These are phyloP conservation scores for Malthinus seriepunctatus DNA, from an alignment of 2,888 invertebrate species.

Conservation along the genomic window DNA sequence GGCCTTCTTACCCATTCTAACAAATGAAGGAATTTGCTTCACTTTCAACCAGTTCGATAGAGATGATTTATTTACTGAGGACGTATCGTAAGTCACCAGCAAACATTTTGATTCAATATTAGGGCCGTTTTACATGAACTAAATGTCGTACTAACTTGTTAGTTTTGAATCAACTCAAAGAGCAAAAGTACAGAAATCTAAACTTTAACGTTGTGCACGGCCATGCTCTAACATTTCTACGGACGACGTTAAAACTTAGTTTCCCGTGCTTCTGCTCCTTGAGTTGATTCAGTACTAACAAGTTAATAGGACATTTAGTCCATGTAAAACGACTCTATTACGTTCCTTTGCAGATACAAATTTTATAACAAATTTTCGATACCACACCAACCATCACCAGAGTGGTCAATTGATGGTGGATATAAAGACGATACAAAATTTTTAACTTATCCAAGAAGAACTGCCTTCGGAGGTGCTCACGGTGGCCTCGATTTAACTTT, in stretches of 20 bases:
- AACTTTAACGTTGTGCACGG: neutral
- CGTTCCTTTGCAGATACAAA: neutral
- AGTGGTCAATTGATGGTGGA: conserved; percentile 2
- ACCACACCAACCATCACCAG: neutral
- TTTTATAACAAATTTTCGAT: conserved; percentile 8
- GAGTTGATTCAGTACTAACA: too few species aligned
- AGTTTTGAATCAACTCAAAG: too few species aligned
- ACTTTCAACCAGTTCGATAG: conserved; percentile 68
- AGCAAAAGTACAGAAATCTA: too few species aligned
- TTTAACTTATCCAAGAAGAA: neutral
- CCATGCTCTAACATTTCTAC: neutral
- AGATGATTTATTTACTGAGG: conserved; percentile 58
- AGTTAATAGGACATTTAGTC: too few species aligned
- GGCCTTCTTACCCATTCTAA: conserved; percentile 65
- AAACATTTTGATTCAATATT: neutral
- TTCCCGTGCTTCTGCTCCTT: too few species aligned
- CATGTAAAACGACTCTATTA: too few species aligned
- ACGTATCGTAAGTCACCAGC: conserved; percentile 55
- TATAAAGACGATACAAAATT: neutral
- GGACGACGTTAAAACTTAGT: neutral
- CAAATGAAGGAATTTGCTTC: conserved; percentile 73
- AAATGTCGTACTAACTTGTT: neutral
- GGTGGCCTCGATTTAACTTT: conserved; percentile 38
- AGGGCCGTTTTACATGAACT: neutral
- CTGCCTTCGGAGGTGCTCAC: neutral